A percentile compares a stretch with the other conserved stretches of the same genome.
These are phyloP conservation scores for Eira barbara DNA, from an alignment of 2,113 vertebrate species.

Conservation along the genomic window DNA sequence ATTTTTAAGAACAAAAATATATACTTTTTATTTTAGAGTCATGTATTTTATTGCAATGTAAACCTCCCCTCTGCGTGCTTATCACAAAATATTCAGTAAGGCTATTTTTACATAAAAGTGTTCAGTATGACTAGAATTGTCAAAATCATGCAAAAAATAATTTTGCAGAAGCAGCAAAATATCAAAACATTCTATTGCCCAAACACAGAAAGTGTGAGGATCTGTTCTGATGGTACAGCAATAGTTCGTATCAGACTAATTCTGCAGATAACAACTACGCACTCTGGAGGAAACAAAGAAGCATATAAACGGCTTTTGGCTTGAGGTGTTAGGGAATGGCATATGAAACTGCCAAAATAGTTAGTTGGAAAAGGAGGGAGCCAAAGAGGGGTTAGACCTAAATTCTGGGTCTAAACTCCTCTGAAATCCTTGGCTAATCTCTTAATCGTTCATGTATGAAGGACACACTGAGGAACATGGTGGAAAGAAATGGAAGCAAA, in stretches of 20 bases:
- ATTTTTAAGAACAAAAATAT: neutral
- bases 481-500: neutral
- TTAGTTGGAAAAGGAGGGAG: neutral
- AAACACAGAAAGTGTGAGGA: neutral
- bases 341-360: neutral
- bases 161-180: neutral
- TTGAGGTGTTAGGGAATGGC: neutral
- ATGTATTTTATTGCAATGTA: neutral
- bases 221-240: neutral
- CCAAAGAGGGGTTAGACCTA: neutral
- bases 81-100: neutral
- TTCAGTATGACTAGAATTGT: neutral
- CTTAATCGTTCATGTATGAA: neutral
- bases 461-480: neutral
- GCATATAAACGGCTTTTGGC: neutral
- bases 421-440: neutral
- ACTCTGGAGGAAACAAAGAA: neutral
- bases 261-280: neutral
- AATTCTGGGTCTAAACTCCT: neutral
- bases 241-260: neutral
- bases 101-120: neutral
- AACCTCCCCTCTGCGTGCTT: neutral
- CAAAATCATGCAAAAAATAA: neutral
- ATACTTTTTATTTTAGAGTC: neutral
- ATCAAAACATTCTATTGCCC: neutral